Conservation (phyloP, 2,888 invertebrate genomes). For the Tenthredo amoena region DNA sequence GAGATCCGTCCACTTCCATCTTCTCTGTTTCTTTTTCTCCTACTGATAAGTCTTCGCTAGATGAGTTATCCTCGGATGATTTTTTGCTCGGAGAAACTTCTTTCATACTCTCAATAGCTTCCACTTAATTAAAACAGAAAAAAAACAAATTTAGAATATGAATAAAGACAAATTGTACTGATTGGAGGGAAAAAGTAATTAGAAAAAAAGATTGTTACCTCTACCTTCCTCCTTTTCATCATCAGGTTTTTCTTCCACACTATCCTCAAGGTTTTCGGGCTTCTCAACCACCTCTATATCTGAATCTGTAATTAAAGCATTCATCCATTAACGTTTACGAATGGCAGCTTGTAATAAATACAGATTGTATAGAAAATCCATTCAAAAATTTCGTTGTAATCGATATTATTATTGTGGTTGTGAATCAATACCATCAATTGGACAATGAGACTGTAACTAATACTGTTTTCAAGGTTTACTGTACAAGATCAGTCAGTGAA, state of each 20-base stretch:
- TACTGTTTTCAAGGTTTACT: slow-evolving; percentile 25
- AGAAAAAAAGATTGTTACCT: not conserved
- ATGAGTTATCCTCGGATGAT: slow-evolving; percentile 3
- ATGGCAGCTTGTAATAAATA: not conserved
- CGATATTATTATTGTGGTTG: slow-evolving; percentile 3
- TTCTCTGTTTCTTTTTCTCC: slow-evolving; percentile 58
- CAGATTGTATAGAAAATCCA: not conserved
- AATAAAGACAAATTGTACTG: not conserved
- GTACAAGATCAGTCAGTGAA: not conserved
- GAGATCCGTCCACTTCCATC: slow-evolving; percentile 68
- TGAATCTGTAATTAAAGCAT: slow-evolving; percentile 67
- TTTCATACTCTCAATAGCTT: slow-evolving; percentile 55
- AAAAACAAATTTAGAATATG: not conserved
- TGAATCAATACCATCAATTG: slow-evolving; percentile 23
- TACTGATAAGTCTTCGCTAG: not conserved
- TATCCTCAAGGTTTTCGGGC: slow-evolving; percentile 63
- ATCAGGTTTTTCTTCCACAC: slow-evolving; percentile 55
- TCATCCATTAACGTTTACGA: not conserved
- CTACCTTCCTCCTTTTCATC: slow-evolving; percentile 43
- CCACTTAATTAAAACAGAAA: not conserved
- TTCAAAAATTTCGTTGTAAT: not conserved
- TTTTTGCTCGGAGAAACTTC: slow-evolving; percentile 52
- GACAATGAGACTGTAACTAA: slow-evolving; percentile 28
- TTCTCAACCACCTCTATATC: slow-evolving; percentile 75
- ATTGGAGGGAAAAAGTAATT: not conserved